Evolutionary conservation across 2,888 invertebrate genomes (phyloP), one percentile per base, ranked within the genome.

Genomic region (Acanthacorydalis orientalis): DNA sequence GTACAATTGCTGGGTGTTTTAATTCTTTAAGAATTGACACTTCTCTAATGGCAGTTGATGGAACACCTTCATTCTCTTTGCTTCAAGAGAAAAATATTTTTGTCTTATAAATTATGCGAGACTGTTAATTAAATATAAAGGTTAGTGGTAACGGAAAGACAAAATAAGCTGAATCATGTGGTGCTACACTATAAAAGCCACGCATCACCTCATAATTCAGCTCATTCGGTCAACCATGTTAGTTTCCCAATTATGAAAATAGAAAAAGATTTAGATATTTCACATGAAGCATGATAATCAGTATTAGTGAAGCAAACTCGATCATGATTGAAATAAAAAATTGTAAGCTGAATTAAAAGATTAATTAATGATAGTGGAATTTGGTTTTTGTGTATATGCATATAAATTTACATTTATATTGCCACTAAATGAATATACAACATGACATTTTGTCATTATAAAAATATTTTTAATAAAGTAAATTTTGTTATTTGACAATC

Each of bases 31-130:
- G 70, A 48, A 96, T 73, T 0, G 92, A 88, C 58, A 98, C 95
- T 73, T 98, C 98, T 49, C 97, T 74, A 52, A 97, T 83, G 4
- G 97, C 95, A 23, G 97, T 97, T 31, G 95, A 93, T 14, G 97
- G 97, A 15, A 98, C 90, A 15, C 97, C 97, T 68, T 96, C 97
- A 1, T 87, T 83, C 67, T 96, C 95, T 58, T 89, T 91, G 63
- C 53, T 60, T 55, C 43, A 31, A 32, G 14, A 16, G 42, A 32
- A 43, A 45, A 39, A 35, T 37, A 23, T 7, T 37, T n/a, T 37
- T 41, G 11, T 16, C 16, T 11, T 14, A n/a, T 12, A n/a, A 41
- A 15, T 7, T 23, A 42, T 42, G 16, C 15, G n/a, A 9, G n/a
- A 42, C 14, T 42, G 12, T 16, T n/a, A n/a, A n/a, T 42, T 9